Base-by-base conservation (phyloP, 2,888 invertebrate genomes). In the Horisme vitalbata region DNA sequence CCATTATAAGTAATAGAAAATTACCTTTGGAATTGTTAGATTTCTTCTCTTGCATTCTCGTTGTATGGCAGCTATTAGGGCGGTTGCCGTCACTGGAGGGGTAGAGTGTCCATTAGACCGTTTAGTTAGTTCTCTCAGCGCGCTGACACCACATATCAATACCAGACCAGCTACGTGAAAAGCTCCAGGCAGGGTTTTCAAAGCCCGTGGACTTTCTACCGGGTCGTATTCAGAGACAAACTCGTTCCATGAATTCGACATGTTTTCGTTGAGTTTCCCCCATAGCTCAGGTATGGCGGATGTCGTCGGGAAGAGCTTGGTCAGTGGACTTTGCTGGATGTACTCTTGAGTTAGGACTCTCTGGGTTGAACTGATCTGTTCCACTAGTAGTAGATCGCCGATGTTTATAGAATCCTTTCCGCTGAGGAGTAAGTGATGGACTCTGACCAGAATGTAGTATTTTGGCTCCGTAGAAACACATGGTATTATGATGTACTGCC, bases 401-500 rank as follows among this genome's bases (percentile, higher is more conserved):
- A 95, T 92, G 57, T 94, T 94, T 12, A 96, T 79, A 5, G 92
- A 92, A 13, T 91, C 87, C 41, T 94, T 93, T 47, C 95, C 95
- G 7, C 93, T 92, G 3, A 95, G 86, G 1, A 96, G 86, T 15
- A 96, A 79, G 63, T 96, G 96, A 67, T 96, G 96, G 0, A 94
- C 91, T 43, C 95, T 91, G 4, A 95, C 88, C 15, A 96, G 75
- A 21, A 95, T 86, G 63, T 93, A 94, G 68, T 93, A 95, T 57
- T 88, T 89, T 23, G 92, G 91, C 37, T 92, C 91, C 2, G 75
- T 57, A 0, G 83, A 75, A 3, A 76, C 63, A 55, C 85, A 85
- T 0, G 94, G 94, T 61, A 96, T 94, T 1, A 95, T 90, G 24
- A 93, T 92, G 39, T 95, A 92, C 70, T 96, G 96, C 96, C 96